Percentiles rank a stretch among this genome's conserved stretches.
Conservation (phyloP, 2,888 invertebrate species). For the Octodonta nipae region DNA sequence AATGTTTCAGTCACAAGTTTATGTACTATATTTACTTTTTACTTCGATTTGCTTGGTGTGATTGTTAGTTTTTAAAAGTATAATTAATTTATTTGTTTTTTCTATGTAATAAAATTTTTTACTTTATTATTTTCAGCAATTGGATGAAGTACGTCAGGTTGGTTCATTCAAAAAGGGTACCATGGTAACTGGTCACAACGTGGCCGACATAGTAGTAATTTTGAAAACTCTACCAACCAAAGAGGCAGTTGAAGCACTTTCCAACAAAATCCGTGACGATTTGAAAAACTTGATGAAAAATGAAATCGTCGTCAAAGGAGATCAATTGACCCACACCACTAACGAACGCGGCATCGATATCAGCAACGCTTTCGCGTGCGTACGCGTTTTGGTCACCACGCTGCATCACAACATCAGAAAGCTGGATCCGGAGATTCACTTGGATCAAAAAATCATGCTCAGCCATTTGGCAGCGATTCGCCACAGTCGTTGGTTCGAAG, state of each 20-base stretch:
- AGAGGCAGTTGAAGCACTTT: slow-evolving; percentile 85
- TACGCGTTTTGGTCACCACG: slow-evolving; percentile 84
- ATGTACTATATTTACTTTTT: background rate
- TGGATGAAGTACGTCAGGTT: slow-evolving; percentile 90
- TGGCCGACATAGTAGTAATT: slow-evolving; percentile 93
- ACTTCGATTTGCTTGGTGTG: background rate
- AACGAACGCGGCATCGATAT: slow-evolving; percentile 81
- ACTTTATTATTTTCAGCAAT: slow-evolving; percentile 45
- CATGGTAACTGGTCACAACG: slow-evolving; percentile 87
- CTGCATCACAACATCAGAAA: slow-evolving; percentile 87
- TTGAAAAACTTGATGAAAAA: slow-evolving; percentile 59
- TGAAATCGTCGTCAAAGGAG: slow-evolving; percentile 48
- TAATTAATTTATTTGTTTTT: background rate
- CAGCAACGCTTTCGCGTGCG: slow-evolving; percentile 69
- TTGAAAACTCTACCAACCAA: slow-evolving; percentile 91
- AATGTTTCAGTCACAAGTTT: no score
- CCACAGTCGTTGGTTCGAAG: slow-evolving; percentile 96
- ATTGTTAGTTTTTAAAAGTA: background rate
- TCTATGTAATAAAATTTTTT: no score
- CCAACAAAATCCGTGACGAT: slow-evolving; percentile 76
- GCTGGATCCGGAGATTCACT: slow-evolving; percentile 73
- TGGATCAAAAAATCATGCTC: slow-evolving; percentile 65
- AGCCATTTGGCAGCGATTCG: slow-evolving; percentile 86
- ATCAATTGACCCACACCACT: slow-evolving; percentile 41
- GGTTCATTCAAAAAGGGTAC: slow-evolving; percentile 98